Percentiles rank a stretch among this genome's conserved stretches.
Conservation (phyloP, 2,888 invertebrate genomes). For the Chironomus tentans region DNA sequence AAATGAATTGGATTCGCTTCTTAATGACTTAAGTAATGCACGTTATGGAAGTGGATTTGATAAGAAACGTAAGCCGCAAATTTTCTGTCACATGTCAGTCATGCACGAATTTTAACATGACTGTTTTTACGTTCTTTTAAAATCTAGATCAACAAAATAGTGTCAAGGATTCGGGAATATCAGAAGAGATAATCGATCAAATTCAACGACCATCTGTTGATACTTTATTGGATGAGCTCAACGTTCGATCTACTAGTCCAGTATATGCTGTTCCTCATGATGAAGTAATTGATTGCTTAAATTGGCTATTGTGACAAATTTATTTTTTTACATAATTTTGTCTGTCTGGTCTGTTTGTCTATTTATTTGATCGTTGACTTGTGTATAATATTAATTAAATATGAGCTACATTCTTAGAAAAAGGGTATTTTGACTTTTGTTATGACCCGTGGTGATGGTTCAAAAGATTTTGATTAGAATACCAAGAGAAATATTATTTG, state of each 20-base stretch:
- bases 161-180: slow-evolving; percentile 33
- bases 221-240: slow-evolving; percentile 77
- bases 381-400: no score
- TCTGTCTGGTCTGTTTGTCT: neutral
- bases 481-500: no score
- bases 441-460: no score
- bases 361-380: no score
- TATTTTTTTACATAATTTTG: no score
- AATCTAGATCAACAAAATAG: slow-evolving; percentile 37
- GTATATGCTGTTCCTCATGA: slow-evolving; percentile 63
- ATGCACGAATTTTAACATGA: neutral
- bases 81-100: neutral
- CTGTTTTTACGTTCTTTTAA: neutral
- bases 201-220: slow-evolving; percentile 71
- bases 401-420: no score
- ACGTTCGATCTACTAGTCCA: slow-evolving; percentile 33
- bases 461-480: no score
- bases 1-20: slow-evolving; percentile 80
- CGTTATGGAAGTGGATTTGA: slow-evolving; percentile 46
- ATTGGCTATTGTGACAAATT: no score
- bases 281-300: slow-evolving; percentile 41
- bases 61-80: slow-evolving; percentile 41
- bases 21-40: slow-evolving; percentile 84
- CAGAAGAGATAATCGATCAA: slow-evolving; percentile 38
- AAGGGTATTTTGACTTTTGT: no score